These are phyloP conservation scores for Microcebus lehilahytsara DNA, from an alignment of 2,113 vertebrate genomes.

Conservation along the genomic window DNA sequence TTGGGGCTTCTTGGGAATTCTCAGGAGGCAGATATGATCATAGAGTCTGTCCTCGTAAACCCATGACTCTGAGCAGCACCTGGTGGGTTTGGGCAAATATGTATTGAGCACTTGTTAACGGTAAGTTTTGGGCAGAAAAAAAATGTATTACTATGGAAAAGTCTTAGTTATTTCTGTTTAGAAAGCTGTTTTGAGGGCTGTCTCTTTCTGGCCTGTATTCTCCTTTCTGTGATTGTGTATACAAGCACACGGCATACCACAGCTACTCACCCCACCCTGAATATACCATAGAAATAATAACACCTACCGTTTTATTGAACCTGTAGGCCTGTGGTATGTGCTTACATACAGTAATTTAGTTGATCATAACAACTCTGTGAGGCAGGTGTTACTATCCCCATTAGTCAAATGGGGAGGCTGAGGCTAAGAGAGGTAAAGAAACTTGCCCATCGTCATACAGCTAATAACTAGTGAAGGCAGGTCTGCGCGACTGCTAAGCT, in stretches of 20 bases:
- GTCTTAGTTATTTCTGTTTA: not conserved
- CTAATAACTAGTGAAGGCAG: not conserved
- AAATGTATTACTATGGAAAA: not conserved
- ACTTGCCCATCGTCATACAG: not conserved
- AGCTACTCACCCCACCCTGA: not conserved
- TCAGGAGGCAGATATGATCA: not conserved
- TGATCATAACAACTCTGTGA: constrained; percentile 18
- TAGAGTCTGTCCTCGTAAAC: not conserved
- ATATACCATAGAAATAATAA: not conserved
- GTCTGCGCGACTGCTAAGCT: not conserved
- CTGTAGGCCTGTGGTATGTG: constrained; percentile 8
- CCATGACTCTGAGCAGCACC: not conserved
- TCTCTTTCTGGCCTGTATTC: not conserved
- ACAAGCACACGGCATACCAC: not conserved
- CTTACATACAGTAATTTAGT: constrained; percentile 8
- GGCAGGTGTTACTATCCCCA: constrained; percentile 16
- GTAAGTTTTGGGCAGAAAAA: not conserved
- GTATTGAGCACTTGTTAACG: not conserved
- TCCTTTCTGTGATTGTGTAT: not conserved
- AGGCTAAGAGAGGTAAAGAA: constrained; percentile 36
- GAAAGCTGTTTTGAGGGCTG: not conserved
- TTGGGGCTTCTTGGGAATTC: not conserved
- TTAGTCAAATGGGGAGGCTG: constrained; percentile 32
- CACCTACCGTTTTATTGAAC: constrained; percentile 17
- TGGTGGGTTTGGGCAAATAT: not conserved